Base-by-base conservation (phyloP, 1,140 invertebrate genomes). In the Mizuhopecten yessoensis region DNA sequence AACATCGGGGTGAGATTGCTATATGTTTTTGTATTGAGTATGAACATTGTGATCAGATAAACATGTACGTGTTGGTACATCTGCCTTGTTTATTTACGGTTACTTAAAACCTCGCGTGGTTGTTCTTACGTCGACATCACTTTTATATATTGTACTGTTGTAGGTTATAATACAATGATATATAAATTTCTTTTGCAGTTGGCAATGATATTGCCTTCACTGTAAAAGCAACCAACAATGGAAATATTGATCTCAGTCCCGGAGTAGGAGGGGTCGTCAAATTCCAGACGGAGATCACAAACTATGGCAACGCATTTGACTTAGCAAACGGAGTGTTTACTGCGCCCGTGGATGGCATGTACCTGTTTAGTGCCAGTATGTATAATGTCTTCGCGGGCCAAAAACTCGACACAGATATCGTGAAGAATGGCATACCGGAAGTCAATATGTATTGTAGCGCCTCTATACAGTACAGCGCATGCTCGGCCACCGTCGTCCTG, bases 381-480 rank as follows among this genome's bases (percentile, higher is more conserved):
- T 75, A 75, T 17, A 75, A 75, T 75, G 57, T 75, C 15, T 75
- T 75, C n/a, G 57, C 57, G 2, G 57, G 57, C 5, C 57, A 75
- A 17, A 75, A 75, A 75, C 57, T 75, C n/a, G 57, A 75, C 57
- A 75, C 57, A 3, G 57, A 75, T 75, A 75, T 75, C 17, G 23
- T 29, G n/a, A 75, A 75, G n/a, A 75, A 75, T 75, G 57, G 57
- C 23, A n/a, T 75, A 17, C 57, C 57, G 57, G 57, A 75, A 75
- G 57, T 75, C 1, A 75, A 75, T 75, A 75, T 75, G 57, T 75
- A 75, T 17, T 75, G 57, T n/a, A 75, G 57, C n/a, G 57, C 57
- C 57, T 75, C 57, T 7, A 75, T 75, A 75, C 57, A 75, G n/a
- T 75, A 75, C 57, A 75, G 57, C 57, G 57, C 57, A 75, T 75